A percentile compares a stretch with the other conserved stretches of the same genome.
phyloP scores from a whole-genome alignment of 2,888 invertebrate species.

The Hesperia comma region DNA sequence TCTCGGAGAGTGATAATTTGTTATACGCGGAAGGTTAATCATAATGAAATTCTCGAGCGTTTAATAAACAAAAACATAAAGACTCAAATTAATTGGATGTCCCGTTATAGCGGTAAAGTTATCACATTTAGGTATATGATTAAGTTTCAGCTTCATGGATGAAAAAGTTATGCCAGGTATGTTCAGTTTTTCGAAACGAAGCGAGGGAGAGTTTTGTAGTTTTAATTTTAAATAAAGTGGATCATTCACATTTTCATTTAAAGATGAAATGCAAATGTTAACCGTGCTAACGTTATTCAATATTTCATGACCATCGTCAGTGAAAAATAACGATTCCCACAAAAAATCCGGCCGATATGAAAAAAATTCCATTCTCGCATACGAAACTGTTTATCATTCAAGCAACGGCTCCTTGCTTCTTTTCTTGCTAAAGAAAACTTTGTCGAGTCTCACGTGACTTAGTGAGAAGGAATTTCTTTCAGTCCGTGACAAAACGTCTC shows the following conservation, averaged over 20 bases:
- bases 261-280: too few relatives aligned
- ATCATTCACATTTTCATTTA: too few relatives aligned
- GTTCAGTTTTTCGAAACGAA: too few relatives aligned
- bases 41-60: not conserved
- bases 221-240: too few relatives aligned
- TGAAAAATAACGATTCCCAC: too few relatives aligned
- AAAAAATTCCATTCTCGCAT: constrained; percentile 2
- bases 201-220: too few relatives aligned
- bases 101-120: not conserved
- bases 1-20: too few relatives aligned
- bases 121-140: not conserved
- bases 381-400: constrained; percentile 32
- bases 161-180: too few relatives aligned
- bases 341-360: not conserved
- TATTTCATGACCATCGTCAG: too few relatives aligned
- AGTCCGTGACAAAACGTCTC: constrained; percentile 31
- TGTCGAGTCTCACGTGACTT: constrained; percentile 27
- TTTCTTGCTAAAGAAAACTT: constrained; percentile 38
- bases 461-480: constrained; percentile 28
- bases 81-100: not conserved
- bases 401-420: constrained; percentile 23
- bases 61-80: not conserved
- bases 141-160: too few relatives aligned
- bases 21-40: not conserved
- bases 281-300: too few relatives aligned